Base-by-base conservation (phyloP, 1,140 invertebrate species). In the Bombus balteatus region DNA sequence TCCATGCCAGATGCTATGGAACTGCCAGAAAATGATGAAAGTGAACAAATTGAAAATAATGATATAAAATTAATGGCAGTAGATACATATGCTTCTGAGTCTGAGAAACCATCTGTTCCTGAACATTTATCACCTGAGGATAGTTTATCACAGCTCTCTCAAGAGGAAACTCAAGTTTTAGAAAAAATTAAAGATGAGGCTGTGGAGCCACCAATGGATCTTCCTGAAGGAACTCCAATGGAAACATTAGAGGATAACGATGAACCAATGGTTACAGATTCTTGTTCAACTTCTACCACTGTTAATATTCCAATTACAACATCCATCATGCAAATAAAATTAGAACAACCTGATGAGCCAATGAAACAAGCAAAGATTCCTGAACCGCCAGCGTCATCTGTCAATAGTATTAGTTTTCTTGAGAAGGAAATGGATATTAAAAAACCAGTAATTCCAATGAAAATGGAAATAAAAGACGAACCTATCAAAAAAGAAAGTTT, bases 351-450 rank as follows among this genome's bases (percentile, higher is more conserved):
- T 0, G 82, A 88, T 18, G 89, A 88, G 79, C 34, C 83, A 15
- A 79, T 87, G 73, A 87, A 91, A 86, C 70, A 91, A 12, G 84
- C 74, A 0, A 88, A 87, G 59, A 59, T 85, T 5, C 9, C 80
- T 4, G 89, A 89, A 72, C 32, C 85, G 15, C 47, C 85, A 8
- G 37, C 41, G 13, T 76, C 84, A 8, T 74, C 86, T 32, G 39
- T 90, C 15, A 94, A 93, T 57, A 91, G 91, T 39, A 88, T 92
- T 37, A 70, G 91, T 1, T 25, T 90, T 18, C 59, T 90, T 0
- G 93, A 93, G 37, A 93, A 92, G 41, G 91, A 93, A 79, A 68
- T 88, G 18, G 92, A 94, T 73, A n/a, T 77, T 28, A 37, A 66
- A 1, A 92, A 91, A 84, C 28, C 76, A 53, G 76, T 86, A 22